These are phyloP conservation scores for Melanotaenia nigrans DNA, from an alignment of 2,797 vertebrate species.

Conservation along the genomic window DNA sequence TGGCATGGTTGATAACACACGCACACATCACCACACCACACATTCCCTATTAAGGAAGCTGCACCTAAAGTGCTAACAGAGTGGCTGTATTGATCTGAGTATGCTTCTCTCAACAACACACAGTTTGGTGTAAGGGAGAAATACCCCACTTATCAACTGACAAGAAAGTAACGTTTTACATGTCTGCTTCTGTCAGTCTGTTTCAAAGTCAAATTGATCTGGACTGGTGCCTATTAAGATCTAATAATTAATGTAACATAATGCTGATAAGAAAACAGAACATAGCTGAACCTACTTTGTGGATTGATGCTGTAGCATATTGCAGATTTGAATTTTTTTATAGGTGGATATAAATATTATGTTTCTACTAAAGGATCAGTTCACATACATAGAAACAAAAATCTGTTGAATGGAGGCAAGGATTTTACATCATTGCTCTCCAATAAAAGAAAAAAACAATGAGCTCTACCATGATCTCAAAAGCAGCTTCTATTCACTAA, in stretches of 20 bases:
- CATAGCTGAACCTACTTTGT: background rate
- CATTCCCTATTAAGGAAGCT: slow-evolving; percentile 50
- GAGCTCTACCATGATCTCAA: no score
- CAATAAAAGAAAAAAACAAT: no score
- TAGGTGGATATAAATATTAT: background rate
- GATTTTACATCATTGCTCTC: background rate
- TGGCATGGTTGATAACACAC: slow-evolving; percentile 5
- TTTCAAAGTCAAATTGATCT: background rate
- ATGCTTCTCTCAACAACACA: slow-evolving; percentile 49
- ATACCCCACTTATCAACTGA: slow-evolving; percentile 44
- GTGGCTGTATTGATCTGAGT: slow-evolving; percentile 52
- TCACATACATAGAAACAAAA: no score
- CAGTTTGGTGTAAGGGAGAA: slow-evolving; percentile 38
- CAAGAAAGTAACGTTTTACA: slow-evolving; percentile 27
- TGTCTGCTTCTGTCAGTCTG: slow-evolving; percentile 2
- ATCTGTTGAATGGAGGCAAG: background rate
- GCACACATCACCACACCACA: slow-evolving; percentile 16
- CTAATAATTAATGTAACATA: background rate
- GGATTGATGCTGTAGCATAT: background rate
- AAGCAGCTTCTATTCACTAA: no score
- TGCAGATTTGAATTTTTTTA: background rate
- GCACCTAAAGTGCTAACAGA: slow-evolving; percentile 46
- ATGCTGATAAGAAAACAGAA: background rate
- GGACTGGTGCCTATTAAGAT: background rate
- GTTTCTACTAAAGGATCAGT: no score